Base-by-base conservation (phyloP, 2,888 invertebrate species). In the Pogonocherus hispidulus region DNA sequence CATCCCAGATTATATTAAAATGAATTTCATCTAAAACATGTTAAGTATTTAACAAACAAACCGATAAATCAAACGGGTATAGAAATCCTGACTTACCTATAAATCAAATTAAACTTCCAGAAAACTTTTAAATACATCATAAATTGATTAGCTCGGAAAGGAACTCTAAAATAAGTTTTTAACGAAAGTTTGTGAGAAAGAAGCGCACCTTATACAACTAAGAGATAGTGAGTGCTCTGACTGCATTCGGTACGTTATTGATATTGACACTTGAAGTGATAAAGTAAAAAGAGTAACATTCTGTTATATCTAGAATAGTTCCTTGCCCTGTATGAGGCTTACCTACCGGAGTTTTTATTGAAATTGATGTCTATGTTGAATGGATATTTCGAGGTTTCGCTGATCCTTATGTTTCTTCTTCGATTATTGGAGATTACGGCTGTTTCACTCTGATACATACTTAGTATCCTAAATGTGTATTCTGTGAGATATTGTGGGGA, bases 301-400 rank as follows among this genome's bases (percentile, higher is more conserved):
- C 59, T 64, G 60, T 47, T 67, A 54, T 69, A 72, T 57, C 69
- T 57, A 57, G 66, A 71, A 69, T 67, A 74, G 76, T 77, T 76
- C 77, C 74, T 76, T 75, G 76, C 74, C 72, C 76, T 72, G 69
- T 75, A 73, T 73, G 67, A 69, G 75, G 80, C 78, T 79, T 79
- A 80, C 76, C 77, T 77, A 78, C 78, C 78, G 81, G 80, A 81
- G 79, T 80, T 82, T 82, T 82, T 82, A 83, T 83, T 82, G 81
- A 82, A 83, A 83, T 83, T 82, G 81, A 83, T 82, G 83, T 80
- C 81, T 82, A 80, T 74, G 74, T 77, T 77, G 80, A 82, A 82
- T 81, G 80, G 81, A 81, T 81, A 81, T 80, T 78, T 76, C 76
- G 74, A 75, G 78, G 80, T 79, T 81, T 80, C 74, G 71, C 75